Base-by-base conservation (phyloP, 2,888 invertebrate species). In the Athalia rosae region DNA sequence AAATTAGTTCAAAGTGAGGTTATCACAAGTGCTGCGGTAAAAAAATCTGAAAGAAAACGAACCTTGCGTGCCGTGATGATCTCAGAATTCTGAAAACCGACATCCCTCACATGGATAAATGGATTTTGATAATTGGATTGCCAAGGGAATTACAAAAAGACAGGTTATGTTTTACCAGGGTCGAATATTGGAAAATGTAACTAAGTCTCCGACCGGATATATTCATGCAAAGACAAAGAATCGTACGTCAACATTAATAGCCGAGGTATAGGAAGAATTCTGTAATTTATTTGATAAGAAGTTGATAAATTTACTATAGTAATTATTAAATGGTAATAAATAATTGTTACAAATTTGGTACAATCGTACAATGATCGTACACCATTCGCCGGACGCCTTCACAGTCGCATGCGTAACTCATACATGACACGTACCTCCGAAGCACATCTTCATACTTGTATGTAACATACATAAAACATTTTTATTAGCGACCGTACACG, bases 41-140 rank as follows among this genome's bases (percentile, higher is more conserved):
- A 6, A 5, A 28, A 15, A 66, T 47, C n/a, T 11, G 15, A 50
- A 47, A 47, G 56, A 9, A 6, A 48, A 73, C 76, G 53, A 79
- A 81, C 81, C 81, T 79, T 48, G 80, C 67, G 45, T 67, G 77
- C 71, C 78, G 78, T 77, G 76, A 50, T 79, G 76, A 67, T 76
- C n/a, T 77, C 6, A 82, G 71, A 76, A 85, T 82, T 76, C 79
- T 83, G 53, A 78, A 81, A 69, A 80, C 58, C 56, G 80, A 80
- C 85, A 85, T 85, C 13, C 67, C 80, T 76, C 58, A 80, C 64
- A 47, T 74, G 58, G 63, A 73, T 64, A 76, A 78, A 76, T 71
- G 61, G 45, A 50, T 56, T 69, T 63, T 43, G 53, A 41, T 41
- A 63, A 77, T 76, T 69, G 11, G 76, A 76, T 76, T 71, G 41